Evolutionary conservation across 2,888 invertebrate genomes (phyloP).

Genomic region (Criorhina ranunculi): DNA sequence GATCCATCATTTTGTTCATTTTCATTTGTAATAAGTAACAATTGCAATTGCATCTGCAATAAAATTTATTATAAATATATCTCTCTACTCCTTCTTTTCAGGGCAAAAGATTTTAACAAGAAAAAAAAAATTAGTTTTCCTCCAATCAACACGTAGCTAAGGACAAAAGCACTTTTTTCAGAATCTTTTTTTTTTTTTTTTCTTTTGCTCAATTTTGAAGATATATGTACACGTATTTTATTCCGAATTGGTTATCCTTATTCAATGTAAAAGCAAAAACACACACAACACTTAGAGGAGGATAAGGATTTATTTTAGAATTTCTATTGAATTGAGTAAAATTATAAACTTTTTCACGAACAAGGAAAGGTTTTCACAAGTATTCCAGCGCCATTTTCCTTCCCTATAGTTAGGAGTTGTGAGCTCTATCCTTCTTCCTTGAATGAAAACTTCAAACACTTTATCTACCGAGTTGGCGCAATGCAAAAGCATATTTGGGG

Average conservation of each 20-base stretch:
- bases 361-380: constrained; percentile 69
- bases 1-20: constrained; percentile 57
- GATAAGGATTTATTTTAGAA: background rate
- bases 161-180: constrained; percentile 66
- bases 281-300: constrained; percentile 13
- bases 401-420: constrained; percentile 64
- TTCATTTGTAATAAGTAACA: constrained; percentile 49
- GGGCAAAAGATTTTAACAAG: constrained; percentile 20
- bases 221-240: constrained; percentile 25
- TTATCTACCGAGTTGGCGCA: constrained; percentile 74
- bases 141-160: constrained; percentile 75
- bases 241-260: constrained; percentile 7
- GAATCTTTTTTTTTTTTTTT: constrained; percentile 15
- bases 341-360: constrained; percentile 57
- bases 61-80: background rate
- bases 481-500: constrained; percentile 13
- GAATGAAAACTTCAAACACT: constrained; percentile 76
- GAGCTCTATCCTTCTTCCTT: constrained; percentile 56
- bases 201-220: background rate
- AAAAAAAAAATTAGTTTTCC: constrained; percentile 50
- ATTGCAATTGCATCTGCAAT: constrained; percentile 72
- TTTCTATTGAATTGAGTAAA: constrained; percentile 19
- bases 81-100: too few species aligned
- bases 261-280: background rate
- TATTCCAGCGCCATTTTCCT: constrained; percentile 75